Base-by-base conservation (phyloP, 2,888 invertebrate genomes). In the Pantelozetes paolii region DNA sequence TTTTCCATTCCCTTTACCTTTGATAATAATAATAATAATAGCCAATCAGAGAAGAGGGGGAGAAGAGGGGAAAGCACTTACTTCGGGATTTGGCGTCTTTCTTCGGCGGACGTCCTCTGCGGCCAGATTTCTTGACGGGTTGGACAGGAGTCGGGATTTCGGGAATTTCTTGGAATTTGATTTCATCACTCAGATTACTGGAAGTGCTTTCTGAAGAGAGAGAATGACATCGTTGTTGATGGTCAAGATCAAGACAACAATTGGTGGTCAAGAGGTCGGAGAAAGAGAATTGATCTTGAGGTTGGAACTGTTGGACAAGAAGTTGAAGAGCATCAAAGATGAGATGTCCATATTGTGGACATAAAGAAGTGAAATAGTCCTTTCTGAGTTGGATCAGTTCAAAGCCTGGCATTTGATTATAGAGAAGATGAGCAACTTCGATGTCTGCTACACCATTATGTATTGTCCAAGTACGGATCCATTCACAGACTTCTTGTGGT, bases 1-100 rank as follows among this genome's bases (percentile, higher is more conserved):
- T 77, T 84, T 80, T 36, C 84, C 84, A 70, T 82, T 81, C 76
- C 83, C 83, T 78, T 82, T 82, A 72, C 82, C 82, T 81, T 78
- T 6, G 18, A 73, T n/a, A n/a, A 28, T 57, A 57, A 57, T 20
- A 13, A n/a, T 28, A 57, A 50, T 62, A 32, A 67, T 40, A 67
- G 40, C 11, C n/a, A n/a, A n/a, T n/a, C 50, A 50, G 9, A 6
- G 6, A 8, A 36, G 36, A 36, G 6, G 11, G 5, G 11, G 20
- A n/a, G 6, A 6, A 50, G 8, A 50, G 9, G 50, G 50, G 18
- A 18, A 18, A 50, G 3, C 5, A 76, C 59, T 76, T 76, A 72
- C 75, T 76, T 67, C 78, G 70, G 13, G 77, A 74, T 73, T 77
- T 78, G 2, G 75, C 75, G 40, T 78, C 78, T 54, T 77, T 78